These are phyloP conservation scores for Aphidius ervi DNA, from an alignment of 1,140 invertebrate species.

Conservation along the genomic window DNA sequence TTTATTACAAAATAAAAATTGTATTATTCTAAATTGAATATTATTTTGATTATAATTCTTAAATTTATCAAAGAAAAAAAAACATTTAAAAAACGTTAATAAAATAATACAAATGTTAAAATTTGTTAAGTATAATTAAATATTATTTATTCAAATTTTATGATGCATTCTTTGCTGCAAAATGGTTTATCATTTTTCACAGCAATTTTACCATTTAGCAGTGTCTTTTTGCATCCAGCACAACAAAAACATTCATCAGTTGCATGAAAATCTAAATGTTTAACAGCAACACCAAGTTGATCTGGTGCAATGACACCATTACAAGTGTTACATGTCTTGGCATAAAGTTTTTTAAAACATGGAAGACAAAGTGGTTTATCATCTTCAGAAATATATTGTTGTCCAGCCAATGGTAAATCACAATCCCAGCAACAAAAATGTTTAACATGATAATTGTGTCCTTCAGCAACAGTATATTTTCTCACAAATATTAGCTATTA, in stretches of 20 bases:
- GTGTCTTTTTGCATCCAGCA: conserved; percentile 65
- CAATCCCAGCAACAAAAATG: conserved; percentile 87
- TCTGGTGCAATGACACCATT: conserved; percentile 67
- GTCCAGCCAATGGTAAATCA: conserved; percentile 73
- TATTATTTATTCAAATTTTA: conserved; percentile 32
- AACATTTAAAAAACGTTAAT: too few relatives aligned
- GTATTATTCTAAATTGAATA: too few relatives aligned
- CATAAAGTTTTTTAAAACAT: conserved; percentile 75
- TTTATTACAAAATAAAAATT: too few relatives aligned
- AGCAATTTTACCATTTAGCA: conserved; percentile 64
- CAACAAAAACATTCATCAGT: conserved; percentile 72
- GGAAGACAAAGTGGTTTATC: conserved; percentile 72
- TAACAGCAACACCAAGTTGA: conserved; percentile 71
- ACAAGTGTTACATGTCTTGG: conserved; percentile 70
- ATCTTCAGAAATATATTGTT: conserved; percentile 75
- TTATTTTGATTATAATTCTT: too few relatives aligned
- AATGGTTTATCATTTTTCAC: conserved; percentile 67
- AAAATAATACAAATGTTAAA: not conserved
- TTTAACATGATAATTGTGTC: conserved; percentile 77
- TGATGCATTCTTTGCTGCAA: conserved; percentile 58
- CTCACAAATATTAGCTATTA: conserved; percentile 73
- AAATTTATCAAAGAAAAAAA: too few relatives aligned
- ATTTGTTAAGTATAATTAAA: not conserved
- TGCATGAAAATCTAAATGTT: conserved; percentile 75
- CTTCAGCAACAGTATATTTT: conserved; percentile 80